Percentiles rank a stretch among this genome's conserved stretches.
phyloP scores from a whole-genome alignment of 2,113 vertebrate species.

The Pagrus major region DNA sequence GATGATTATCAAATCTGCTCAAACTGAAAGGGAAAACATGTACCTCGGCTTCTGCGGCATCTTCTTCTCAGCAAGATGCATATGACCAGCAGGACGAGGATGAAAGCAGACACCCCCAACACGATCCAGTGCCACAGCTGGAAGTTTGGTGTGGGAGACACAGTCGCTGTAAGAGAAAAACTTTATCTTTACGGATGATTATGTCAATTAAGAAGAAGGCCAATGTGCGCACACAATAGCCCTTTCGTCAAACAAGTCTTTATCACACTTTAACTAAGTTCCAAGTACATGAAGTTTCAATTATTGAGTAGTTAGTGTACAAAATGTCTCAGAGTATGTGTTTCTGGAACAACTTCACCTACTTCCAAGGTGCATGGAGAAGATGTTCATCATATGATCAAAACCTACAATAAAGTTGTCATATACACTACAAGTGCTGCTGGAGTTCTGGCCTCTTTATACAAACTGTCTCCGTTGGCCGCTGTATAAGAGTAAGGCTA shows the following conservation, averaged over 20 bases:
- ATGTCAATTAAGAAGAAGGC: not conserved
- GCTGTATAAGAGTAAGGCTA: not conserved
- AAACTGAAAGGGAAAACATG: not conserved
- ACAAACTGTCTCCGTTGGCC: not conserved
- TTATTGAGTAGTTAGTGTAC: not conserved
- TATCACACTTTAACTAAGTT: not conserved
- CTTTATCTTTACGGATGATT: not conserved
- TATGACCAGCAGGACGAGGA: constrained; percentile 34
- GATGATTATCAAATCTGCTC: constrained; percentile 1
- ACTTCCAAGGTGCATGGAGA: no score
- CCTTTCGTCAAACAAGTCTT: not conserved
- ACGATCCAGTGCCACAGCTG: constrained; percentile 24
- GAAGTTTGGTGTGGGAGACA: accelerated
- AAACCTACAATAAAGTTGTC: no score
- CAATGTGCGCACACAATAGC: not conserved
- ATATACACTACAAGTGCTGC: no score
- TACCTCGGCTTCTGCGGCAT: constrained; percentile 58
- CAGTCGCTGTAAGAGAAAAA: constrained; percentile 26
- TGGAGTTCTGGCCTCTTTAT: not conserved
- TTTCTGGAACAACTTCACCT: no score
- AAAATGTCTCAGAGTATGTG: not conserved
- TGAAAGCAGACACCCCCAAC: not conserved
- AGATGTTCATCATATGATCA: no score
- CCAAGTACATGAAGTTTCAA: not conserved
- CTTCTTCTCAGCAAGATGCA: constrained; percentile 24